Evolutionary conservation across 2,888 invertebrate genomes (phyloP), one percentile per base, ranked within the genome.

Genomic region (Hecatera dysodea): DNA sequence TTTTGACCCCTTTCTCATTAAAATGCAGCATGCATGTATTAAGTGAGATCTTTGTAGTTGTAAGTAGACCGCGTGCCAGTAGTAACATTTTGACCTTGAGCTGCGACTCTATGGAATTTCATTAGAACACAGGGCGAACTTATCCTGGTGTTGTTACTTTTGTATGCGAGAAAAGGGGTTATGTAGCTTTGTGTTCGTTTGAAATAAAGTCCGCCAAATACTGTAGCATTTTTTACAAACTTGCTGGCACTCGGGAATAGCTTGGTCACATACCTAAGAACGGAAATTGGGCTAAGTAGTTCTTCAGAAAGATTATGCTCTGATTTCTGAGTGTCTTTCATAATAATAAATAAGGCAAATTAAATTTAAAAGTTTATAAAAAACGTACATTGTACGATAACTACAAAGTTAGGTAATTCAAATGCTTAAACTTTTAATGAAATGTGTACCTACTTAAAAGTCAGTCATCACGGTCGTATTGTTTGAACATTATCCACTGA

Each of bases 401-500:
- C n/a, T n/a, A n/a, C n/a, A n/a, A n/a, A 33, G 42, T 67, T 59
- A 62, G 52, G 15, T 39, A 39, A 44, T 52, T 36, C 36, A 27
- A n/a, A 42, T 44, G 44, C 15, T 36, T 27, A 56, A 42, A 22
- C 17, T 24, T 57, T 50, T 44, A 36, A 56, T 17, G 39, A 53
- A 74, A 33, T 29, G 60, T 15, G 44, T 72, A 48, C 22, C 11
- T 48, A 48, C 36, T 24, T 48, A 48, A 29, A 46, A 57, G 42
- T 44, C 50, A 57, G 44, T 72, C 36, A 57, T 52, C 27, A 44
- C 24, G 22, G 44, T 50, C 24, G 50, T 33, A 78, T 71, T 57
- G 29, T 64, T 64, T 22, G 19, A 46, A 50, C 53, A 60, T 60
- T 57, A 57, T 55, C 50, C 52, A 80, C 33, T 48, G 68, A 74